These are phyloP conservation scores for Lasioglossum pauxillum DNA, from an alignment of 2,888 invertebrate genomes.

Conservation along the genomic window DNA sequence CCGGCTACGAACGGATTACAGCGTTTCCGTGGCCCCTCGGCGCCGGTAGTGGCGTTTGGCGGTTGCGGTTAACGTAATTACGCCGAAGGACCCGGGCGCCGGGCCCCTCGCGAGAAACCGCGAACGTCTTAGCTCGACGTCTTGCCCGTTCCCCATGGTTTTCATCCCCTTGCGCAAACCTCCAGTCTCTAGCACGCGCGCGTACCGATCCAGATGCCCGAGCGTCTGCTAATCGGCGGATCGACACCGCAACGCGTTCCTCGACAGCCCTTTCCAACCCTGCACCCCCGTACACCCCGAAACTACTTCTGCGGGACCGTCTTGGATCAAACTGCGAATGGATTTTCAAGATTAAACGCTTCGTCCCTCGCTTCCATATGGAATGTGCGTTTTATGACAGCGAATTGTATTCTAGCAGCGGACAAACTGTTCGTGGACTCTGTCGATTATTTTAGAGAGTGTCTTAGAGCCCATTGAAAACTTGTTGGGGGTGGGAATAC, in stretches of 20 bases:
- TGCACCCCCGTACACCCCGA: neutral
- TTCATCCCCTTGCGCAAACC: slow-evolving; percentile 62
- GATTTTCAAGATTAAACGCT: slow-evolving; percentile 50
- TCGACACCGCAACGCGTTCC: slow-evolving; percentile 52
- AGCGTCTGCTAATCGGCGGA: slow-evolving; percentile 50
- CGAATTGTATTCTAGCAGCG: neutral
- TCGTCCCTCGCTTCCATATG: neutral
- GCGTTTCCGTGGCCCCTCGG: slow-evolving; percentile 70
- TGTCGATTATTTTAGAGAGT: neutral
- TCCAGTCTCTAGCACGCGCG: slow-evolving; percentile 29
- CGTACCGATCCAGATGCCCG: slow-evolving; percentile 8
- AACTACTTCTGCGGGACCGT: neutral
- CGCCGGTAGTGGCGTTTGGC: slow-evolving; percentile 78
- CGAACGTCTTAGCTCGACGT: slow-evolving; percentile 82
- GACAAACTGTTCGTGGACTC: neutral
- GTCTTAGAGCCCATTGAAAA: neutral
- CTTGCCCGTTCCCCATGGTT: slow-evolving; percentile 57
- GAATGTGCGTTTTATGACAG: neutral
- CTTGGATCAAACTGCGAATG: slow-evolving; percentile 38
- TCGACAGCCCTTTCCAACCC: slow-evolving; percentile 17
- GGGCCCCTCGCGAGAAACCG: slow-evolving; percentile 80
- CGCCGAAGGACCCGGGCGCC: slow-evolving; percentile 79
- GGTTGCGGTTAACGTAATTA: slow-evolving; percentile 84
- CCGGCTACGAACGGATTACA: slow-evolving; percentile 67
- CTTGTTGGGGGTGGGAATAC: neutral